Evolutionary conservation across 2,888 invertebrate genomes (phyloP), one percentile per base, ranked within the genome.

Genomic region (Aproaerema taeniolella): DNA sequence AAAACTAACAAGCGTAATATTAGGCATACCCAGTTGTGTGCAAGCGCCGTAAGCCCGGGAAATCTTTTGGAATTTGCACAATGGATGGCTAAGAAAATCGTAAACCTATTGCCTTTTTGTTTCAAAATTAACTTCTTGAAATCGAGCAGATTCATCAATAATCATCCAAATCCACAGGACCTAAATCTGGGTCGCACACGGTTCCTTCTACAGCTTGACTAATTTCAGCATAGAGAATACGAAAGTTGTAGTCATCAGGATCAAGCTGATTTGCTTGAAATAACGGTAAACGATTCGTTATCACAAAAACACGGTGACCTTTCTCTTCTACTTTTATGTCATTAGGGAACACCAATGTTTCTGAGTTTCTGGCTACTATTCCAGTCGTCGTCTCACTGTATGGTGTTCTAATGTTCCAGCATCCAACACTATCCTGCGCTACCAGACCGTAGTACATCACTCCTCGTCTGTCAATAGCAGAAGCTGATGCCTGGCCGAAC

Each of bases 381-480:
- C 90, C 92, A 12, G 90, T 73, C 52, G 91, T 92, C 6, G 77
- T 76, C 17, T 89, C 88, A 28, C 77, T 83, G 58, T 94, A 94
- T 0, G 91, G 89, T 53, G 93, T 93, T 0, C 85, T 83, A 0
- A 91, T 91, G 55, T 95, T 91, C 95, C 95, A 95, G 58, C 95
- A 95, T 30, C 92, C 93, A 0, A 95, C 76, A 10, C 91, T 90
- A 58, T 95, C 93, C 40, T 90, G 88, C 36, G 92, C 91, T 0
- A 95, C 93, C 65, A 94, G 88, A 63, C 95, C 94, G 61, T 89
- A 94, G 67, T 91, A 95, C 90, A 95, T 91, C 0, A 95, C 88
- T 1, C 92, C 93, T 47, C 89, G 88, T 26, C 87, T 80, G 46
- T 93, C 92, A 52, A 94, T 91, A 2, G 90, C 92, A 1, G 92